phyloP scores from a whole-genome alignment of 2,797 vertebrate genomes.

The Scarus forsteni region DNA sequence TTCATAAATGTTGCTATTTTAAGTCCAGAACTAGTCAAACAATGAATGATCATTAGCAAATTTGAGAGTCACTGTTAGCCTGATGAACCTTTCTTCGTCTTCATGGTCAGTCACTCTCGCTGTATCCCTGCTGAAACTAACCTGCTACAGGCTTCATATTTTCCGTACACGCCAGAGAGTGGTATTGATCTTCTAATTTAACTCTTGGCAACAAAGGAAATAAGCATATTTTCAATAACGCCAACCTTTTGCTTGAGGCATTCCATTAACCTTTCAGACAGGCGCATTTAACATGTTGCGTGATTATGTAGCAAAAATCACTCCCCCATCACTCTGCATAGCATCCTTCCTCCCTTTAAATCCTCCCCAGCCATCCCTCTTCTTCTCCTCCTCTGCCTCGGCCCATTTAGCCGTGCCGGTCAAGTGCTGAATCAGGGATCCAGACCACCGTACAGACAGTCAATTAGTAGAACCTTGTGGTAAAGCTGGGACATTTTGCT shows the following conservation, averaged over 20 bases:
- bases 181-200: slow-evolving; percentile 19
- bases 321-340: slow-evolving; percentile 20
- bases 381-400: slow-evolving; percentile 25
- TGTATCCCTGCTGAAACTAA: neutral
- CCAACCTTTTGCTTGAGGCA: slow-evolving; percentile 12
- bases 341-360: slow-evolving; percentile 28
- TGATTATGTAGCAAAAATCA: slow-evolving; percentile 26
- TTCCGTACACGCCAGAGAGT: neutral
- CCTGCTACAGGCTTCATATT: slow-evolving; percentile 3
- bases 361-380: slow-evolving; percentile 25
- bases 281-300: slow-evolving; percentile 21
- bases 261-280: slow-evolving; percentile 28
- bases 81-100: neutral
- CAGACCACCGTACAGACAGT: slow-evolving; percentile 39
- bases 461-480: slow-evolving; percentile 65
- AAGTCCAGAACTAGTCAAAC: neutral
- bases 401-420: slow-evolving; percentile 48
- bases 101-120: neutral
- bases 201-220: slow-evolving; percentile 11
- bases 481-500: slow-evolving; percentile 54
- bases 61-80: neutral
- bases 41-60: neutral
- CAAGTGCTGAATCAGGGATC: slow-evolving; percentile 72
- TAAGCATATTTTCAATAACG: slow-evolving; percentile 14
- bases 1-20: too few relatives aligned